Evolutionary conservation across 2,888 invertebrate species (phyloP).

Genomic region (Neria commutata): DNA sequence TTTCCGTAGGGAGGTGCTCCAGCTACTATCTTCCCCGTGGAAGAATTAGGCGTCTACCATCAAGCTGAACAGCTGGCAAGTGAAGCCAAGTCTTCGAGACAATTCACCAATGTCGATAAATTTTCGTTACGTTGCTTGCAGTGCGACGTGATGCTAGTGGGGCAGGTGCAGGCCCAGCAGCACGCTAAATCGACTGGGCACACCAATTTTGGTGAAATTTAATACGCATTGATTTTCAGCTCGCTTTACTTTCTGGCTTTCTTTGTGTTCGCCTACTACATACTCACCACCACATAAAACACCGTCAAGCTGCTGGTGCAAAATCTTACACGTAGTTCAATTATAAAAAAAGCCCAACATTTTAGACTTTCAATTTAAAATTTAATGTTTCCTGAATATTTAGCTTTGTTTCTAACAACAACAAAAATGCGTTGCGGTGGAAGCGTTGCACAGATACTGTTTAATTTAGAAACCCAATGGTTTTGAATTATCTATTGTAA

Average conservation of each 20-base stretch:
- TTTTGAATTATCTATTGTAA: no score
- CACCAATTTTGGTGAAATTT: constrained; percentile 79
- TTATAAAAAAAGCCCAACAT: no score
- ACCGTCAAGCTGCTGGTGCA: not conserved
- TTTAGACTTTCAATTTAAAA: no score
- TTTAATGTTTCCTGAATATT: no score
- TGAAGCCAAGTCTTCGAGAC: constrained; percentile 87
- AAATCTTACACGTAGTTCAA: no score
- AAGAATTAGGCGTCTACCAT: constrained; percentile 73
- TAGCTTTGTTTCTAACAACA: no score
- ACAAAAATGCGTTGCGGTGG: no score
- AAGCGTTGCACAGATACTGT: no score
- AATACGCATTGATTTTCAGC: constrained; percentile 59
- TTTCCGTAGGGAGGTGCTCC: constrained; percentile 70
- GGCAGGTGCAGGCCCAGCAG: constrained; percentile 80
- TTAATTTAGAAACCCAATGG: no score
- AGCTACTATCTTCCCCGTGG: constrained; percentile 80
- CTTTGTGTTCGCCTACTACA: constrained; percentile 54
- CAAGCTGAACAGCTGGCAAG: constrained; percentile 85
- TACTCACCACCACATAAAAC: constrained; percentile 44
- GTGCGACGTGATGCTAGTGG: constrained; percentile 78
- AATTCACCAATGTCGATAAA: constrained; percentile 88
- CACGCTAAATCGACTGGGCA: constrained; percentile 89
- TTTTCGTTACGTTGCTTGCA: constrained; percentile 83
- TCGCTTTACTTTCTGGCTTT: constrained; percentile 53